Evolutionary conservation across 2,888 invertebrate species (phyloP).

Genomic region (Aphodius granarius): DNA sequence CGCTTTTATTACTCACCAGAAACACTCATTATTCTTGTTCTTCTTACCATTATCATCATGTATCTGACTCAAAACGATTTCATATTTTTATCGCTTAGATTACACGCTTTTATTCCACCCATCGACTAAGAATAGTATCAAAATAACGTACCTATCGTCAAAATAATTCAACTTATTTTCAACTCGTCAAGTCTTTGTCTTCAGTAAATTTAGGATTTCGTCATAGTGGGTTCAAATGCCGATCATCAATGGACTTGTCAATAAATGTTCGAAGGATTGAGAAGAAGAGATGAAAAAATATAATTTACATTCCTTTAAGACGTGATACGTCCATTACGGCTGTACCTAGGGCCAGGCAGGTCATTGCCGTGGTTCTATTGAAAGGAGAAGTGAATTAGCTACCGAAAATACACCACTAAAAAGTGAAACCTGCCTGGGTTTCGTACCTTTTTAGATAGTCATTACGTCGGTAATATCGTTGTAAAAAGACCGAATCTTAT

Average conservation of each 20-base stretch:
- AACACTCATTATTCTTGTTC: neutral
- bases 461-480: neutral
- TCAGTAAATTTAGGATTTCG: too few relatives aligned
- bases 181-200: too few relatives aligned
- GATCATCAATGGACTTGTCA: neutral
- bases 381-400: constrained; percentile 8
- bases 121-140: neutral
- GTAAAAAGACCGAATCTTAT: neutral
- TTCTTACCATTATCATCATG: neutral
- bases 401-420: constrained; percentile 4
- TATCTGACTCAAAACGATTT: neutral
- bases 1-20: neutral
- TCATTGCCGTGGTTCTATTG: neutral
- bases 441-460: neutral
- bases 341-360: neutral
- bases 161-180: too few relatives aligned
- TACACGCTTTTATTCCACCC: neutral
- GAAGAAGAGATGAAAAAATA: constrained; percentile 3
- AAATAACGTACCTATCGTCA: too few relatives aligned
- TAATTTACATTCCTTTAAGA: constrained; percentile 8
- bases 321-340: neutral
- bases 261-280: neutral
- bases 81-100: neutral
- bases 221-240: neutral
- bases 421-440: constrained; percentile 2